Evolutionary conservation across 2,797 vertebrate species (phyloP).

Genomic region (Cuniculus paca): DNA sequence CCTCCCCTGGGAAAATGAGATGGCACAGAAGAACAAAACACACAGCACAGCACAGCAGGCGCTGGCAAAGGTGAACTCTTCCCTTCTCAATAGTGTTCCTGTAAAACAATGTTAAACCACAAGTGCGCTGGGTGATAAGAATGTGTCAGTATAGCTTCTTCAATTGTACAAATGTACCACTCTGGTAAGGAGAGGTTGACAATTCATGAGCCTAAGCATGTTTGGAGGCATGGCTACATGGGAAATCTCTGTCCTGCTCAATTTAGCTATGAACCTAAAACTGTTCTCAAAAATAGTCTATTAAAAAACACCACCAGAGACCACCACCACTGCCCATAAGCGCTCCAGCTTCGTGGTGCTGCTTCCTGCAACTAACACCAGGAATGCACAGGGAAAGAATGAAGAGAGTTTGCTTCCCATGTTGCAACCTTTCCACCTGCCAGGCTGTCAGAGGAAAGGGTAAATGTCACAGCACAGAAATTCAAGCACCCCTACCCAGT

Average conservation of each 20-base stretch:
- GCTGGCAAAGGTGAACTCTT: not conserved
- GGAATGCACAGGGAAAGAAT: not conserved
- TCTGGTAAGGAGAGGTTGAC: not conserved
- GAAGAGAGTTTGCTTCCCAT: not conserved
- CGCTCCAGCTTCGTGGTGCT: not conserved
- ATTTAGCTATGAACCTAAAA: not conserved
- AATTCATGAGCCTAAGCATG: rapidly evolving
- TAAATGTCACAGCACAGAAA: constrained; percentile 12
- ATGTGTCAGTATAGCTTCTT: too few species aligned
- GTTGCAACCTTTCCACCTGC: constrained; percentile 2
- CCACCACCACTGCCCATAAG: not conserved
- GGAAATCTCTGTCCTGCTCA: not conserved
- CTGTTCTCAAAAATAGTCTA: not conserved
- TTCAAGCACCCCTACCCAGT: constrained; percentile 11
- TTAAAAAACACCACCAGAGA: not conserved
- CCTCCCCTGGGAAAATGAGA: not conserved
- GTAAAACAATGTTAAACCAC: not conserved
- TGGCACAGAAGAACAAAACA: not conserved
- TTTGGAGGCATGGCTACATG: rapidly evolving
- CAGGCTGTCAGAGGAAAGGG: not conserved
- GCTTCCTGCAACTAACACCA: not conserved
- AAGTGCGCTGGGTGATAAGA: not conserved
- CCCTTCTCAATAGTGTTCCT: rapidly evolving
- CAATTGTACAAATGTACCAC: not conserved
- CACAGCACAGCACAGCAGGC: not conserved